Evolutionary conservation across 2,113 vertebrate genomes (phyloP).

Genomic region (Otus sunia): DNA sequence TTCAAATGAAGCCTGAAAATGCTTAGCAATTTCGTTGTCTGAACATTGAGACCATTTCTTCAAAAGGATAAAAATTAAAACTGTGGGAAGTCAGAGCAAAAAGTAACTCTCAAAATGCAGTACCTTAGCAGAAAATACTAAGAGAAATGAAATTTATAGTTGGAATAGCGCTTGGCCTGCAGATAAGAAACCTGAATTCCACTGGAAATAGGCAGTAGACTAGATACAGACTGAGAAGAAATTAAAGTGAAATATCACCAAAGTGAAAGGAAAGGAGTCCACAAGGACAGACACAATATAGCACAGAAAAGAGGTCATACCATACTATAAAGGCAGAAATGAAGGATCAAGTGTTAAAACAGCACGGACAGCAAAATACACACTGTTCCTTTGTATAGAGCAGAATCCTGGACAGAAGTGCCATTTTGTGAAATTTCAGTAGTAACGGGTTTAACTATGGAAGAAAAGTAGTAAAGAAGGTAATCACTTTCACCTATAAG

Average conservation of each 20-base stretch:
- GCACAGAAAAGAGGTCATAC: neutral
- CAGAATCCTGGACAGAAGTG: neutral
- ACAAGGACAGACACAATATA: neutral
- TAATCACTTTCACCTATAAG: neutral
- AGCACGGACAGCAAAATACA: neutral
- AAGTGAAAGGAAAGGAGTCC: neutral
- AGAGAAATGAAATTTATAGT: neutral
- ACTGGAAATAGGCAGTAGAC: neutral
- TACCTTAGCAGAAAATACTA: neutral
- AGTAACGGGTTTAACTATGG: neutral
- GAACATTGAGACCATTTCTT: neutral
- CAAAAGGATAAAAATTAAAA: constrained; percentile 8
- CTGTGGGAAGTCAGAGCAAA: neutral
- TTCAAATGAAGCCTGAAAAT: neutral
- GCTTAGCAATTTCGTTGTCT: neutral
- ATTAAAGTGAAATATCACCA: neutral
- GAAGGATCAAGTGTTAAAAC: neutral
- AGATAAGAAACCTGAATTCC: constrained; percentile 2
- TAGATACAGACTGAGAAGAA: neutral
- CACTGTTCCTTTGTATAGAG: neutral
- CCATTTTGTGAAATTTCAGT: neutral
- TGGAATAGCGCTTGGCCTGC: neutral
- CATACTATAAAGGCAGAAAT: neutral
- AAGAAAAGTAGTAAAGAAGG: neutral
- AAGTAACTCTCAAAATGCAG: neutral